These are phyloP conservation scores for Diplolepis rosae DNA, from an alignment of 2,888 invertebrate species.

Conservation along the genomic window DNA sequence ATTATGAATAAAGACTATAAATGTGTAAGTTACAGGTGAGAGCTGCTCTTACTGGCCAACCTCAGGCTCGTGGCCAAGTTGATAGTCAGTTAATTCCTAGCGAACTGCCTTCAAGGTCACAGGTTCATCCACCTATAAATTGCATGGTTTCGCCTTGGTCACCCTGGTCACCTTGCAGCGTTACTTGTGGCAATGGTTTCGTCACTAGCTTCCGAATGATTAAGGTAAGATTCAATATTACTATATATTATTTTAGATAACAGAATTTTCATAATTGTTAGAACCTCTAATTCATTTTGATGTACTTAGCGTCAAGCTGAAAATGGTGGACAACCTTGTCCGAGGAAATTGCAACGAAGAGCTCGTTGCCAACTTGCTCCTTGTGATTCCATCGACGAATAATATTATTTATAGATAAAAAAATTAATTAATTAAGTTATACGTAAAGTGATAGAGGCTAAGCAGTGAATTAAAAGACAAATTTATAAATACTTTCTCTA, in stretches of 20 bases:
- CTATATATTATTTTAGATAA: not conserved
- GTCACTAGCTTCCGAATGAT: slow-evolving; percentile 80
- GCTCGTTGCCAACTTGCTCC: slow-evolving; percentile 76
- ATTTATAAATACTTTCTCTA: not conserved
- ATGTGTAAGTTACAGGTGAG: slow-evolving; percentile 50
- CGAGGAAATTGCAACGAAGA: slow-evolving; percentile 77
- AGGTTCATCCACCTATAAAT: slow-evolving; percentile 73
- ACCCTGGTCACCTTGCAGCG: slow-evolving; percentile 88
- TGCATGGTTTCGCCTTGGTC: slow-evolving; percentile 88
- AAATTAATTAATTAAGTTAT: too few species aligned
- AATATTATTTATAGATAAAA: not conserved
- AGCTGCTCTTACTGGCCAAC: slow-evolving; percentile 55
- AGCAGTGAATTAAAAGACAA: not conserved
- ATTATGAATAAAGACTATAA: not conserved
- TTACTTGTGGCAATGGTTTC: slow-evolving; percentile 85
- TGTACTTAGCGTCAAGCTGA: slow-evolving; percentile 75
- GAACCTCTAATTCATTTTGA: not conserved
- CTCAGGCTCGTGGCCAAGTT: slow-evolving; percentile 23
- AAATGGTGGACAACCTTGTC: slow-evolving; percentile 81
- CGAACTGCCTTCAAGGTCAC: not conserved
- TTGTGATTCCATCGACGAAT: slow-evolving; percentile 64
- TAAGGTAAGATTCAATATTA: slow-evolving; percentile 71
- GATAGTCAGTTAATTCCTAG: not conserved
- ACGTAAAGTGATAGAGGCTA: slow-evolving; percentile 21
- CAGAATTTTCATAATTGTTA: not conserved